A percentile compares a stretch with the other conserved stretches of the same genome.
phyloP scores from a whole-genome alignment of 2,888 invertebrate genomes.

The Hirtodrosophila cameraria region DNA sequence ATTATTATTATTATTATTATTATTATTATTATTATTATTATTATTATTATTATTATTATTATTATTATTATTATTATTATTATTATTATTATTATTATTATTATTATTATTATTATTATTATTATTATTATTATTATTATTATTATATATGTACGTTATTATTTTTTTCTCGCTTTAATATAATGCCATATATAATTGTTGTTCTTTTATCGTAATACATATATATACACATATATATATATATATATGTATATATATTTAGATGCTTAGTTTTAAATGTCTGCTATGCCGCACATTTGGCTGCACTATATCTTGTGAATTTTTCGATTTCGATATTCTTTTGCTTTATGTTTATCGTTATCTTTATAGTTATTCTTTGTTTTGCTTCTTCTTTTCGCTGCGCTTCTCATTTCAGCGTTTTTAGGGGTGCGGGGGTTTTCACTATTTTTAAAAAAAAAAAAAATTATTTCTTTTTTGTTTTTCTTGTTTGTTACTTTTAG shows the following conservation, averaged over 20 bases:
- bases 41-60: slow-evolving; percentile 12
- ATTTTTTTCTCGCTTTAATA: slow-evolving; percentile 64
- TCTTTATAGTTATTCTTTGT: no score
- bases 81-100: no score
- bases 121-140: slow-evolving; percentile 51
- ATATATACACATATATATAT: slow-evolving; percentile 17
- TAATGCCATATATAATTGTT: slow-evolving; percentile 74
- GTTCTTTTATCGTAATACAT: slow-evolving; percentile 37
- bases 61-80: no score
- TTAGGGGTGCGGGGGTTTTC: slow-evolving; percentile 37
- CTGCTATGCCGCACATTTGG: slow-evolving; percentile 21
- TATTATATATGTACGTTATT: slow-evolving; percentile 52
- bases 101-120: slow-evolving; percentile 42
- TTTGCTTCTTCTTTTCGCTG: slow-evolving; percentile 17
- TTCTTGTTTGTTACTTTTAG: slow-evolving; percentile 48
- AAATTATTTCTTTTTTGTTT: slow-evolving; percentile 32
- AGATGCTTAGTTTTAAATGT: slow-evolving; percentile 51
- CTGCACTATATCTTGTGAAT: slow-evolving; percentile 19
- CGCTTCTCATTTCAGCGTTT: slow-evolving; percentile 39
- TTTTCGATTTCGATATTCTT: no score
- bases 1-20: slow-evolving; percentile 53
- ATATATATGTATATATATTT: slow-evolving; percentile 25
- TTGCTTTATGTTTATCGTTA: no score
- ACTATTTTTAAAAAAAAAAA: slow-evolving; percentile 71
- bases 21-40: slow-evolving; percentile 14